These are phyloP conservation scores for Zelostemma sp. DNA, from an alignment of 1,140 invertebrate genomes.

Conservation along the genomic window DNA sequence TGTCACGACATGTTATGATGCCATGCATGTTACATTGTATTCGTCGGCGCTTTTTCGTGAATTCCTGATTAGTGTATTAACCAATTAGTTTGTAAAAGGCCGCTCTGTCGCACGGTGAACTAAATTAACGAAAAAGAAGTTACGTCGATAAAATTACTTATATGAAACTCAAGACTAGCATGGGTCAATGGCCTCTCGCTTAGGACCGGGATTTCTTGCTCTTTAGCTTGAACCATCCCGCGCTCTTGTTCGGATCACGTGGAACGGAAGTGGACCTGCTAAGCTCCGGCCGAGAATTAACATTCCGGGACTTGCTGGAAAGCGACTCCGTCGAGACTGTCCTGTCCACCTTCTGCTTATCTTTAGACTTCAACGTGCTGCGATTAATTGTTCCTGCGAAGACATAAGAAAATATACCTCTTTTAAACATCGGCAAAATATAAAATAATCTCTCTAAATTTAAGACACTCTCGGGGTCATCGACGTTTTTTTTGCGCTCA, in stretches of 20 bases:
- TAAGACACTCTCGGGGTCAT: too few species aligned
- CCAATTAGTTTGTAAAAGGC: slow-evolving; percentile 35
- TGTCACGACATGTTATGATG: slow-evolving; percentile 40
- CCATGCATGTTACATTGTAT: slow-evolving; percentile 30
- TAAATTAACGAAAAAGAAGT: slow-evolving; percentile 27
- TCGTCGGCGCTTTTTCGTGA: slow-evolving; percentile 15
- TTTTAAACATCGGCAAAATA: too few species aligned
- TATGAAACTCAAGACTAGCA: slow-evolving; percentile 69
- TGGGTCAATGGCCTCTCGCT: slow-evolving; percentile 67
- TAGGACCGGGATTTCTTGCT: slow-evolving; percentile 73
- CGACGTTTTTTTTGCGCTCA: too few species aligned
- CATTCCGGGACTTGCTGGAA: slow-evolving; percentile 64
- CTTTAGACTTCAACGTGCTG: slow-evolving; percentile 70
- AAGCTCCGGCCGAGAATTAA: slow-evolving; percentile 65
- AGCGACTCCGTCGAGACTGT: slow-evolving; percentile 75
- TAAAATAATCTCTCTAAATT: too few species aligned
- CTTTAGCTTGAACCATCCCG: slow-evolving; percentile 79
- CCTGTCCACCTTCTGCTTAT: slow-evolving; percentile 68
- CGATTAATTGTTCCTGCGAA: slow-evolving; percentile 66
- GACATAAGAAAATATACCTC: too few species aligned
- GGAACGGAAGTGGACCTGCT: slow-evolving; percentile 78
- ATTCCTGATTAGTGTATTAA: slow-evolving; percentile 46
- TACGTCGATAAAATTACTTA: slow-evolving; percentile 56
- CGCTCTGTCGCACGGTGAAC: slow-evolving; percentile 12
- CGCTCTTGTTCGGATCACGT: slow-evolving; percentile 77